Base-by-base conservation (phyloP, 1,140 invertebrate species). In the Mercenaria mercenaria region DNA sequence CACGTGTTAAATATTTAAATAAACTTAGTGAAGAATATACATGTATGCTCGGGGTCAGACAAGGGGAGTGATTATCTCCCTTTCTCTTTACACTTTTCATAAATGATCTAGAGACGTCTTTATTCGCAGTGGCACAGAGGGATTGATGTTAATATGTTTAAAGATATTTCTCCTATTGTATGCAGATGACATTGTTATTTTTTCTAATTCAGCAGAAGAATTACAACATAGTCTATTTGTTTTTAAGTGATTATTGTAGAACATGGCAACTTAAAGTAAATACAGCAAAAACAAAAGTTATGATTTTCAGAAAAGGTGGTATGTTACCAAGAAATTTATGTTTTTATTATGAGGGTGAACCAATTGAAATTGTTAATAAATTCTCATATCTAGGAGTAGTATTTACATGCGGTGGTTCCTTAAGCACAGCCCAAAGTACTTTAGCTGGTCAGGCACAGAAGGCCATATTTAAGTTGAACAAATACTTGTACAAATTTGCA, bases 21-120 rank as follows among this genome's bases (percentile, higher is more conserved):
- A 20, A 59, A 23, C 29, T 77, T 10, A 86, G 86, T 39, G 82
- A 87, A 26, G 72, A 18, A 67, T 87, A 83, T 56, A 64, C 23
- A 18, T 41, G 41, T 39, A 29, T 39, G 20, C 20, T 83, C 47
- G 89, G 91, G 8, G 76, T 91, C 11, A 85, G 88, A 34, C 91
- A 92, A 88, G 91, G 90, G 11, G 90, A 92, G 47, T 26, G 6
- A 50, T 91, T 26, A 91, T 91, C 90, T 47, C 91, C 90, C 6
- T 64, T 92, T 43, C 47, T 91, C 20, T 90, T 88, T 88, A 69
- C 79, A 23, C 82, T 88, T 6, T 88, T 41, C 72, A 15, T 85
- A n/a, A 85, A 90, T 76, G 76, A 76, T 64, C 61, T 64, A 18
- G 89, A 61, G 29, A 86, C 15, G 47, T 72, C n/a, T 82, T 79